These are phyloP conservation scores for Odontesthes bonariensis DNA, from an alignment of 2,113 vertebrate genomes.

Conservation along the genomic window DNA sequence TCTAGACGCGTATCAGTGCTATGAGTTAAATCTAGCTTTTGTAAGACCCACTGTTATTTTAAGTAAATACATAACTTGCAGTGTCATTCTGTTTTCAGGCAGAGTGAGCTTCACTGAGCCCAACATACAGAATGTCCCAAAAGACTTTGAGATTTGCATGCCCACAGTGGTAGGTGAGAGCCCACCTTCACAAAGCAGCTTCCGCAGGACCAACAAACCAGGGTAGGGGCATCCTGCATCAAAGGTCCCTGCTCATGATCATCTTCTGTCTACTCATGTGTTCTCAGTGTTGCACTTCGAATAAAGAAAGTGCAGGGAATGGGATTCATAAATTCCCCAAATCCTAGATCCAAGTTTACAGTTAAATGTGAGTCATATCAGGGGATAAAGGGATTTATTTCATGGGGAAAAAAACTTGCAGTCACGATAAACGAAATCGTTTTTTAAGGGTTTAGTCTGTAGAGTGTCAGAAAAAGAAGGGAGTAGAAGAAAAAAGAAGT, in stretches of 20 bases:
- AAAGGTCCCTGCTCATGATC: neutral
- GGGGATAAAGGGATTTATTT: too few relatives aligned
- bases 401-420: too few relatives aligned
- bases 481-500: too few relatives aligned
- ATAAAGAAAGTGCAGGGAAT: too few relatives aligned
- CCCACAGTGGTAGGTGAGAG: conserved; percentile 88
- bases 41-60: neutral
- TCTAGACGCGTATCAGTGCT: too few relatives aligned
- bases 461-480: too few relatives aligned
- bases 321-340: too few relatives aligned
- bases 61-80: neutral
- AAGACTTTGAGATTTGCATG: conserved; percentile 96
- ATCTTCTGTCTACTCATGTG: neutral
- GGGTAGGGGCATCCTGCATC: conserved; percentile 57
- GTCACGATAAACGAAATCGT: too few relatives aligned
- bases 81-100: conserved; percentile 80
- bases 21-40: neutral
- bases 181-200: conserved; percentile 82
- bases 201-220: conserved; percentile 26
- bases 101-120: conserved; percentile 94
- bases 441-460: too few relatives aligned
- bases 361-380: too few relatives aligned
- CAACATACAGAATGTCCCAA: conserved; percentile 97
- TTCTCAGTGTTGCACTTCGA: neutral
- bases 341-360: too few relatives aligned